Evolutionary conservation across 1,140 invertebrate genomes (phyloP), one percentile per base, ranked within the genome.

Genomic region (Sweltsa coloradensis): DNA sequence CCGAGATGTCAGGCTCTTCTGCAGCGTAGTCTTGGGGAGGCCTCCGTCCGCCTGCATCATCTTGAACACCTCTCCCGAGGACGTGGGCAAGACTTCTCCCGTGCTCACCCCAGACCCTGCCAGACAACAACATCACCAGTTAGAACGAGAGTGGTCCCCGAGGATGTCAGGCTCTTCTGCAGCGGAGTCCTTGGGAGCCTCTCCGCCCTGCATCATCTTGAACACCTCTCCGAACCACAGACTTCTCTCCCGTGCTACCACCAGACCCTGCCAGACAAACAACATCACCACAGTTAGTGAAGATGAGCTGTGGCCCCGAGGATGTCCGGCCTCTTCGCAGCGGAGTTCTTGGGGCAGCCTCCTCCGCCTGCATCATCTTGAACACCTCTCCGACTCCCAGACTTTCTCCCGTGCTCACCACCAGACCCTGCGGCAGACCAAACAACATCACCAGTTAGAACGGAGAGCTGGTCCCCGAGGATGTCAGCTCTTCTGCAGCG

Each of bases 41-140:
- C 96, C 70, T n/a, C 98, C 96, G 70, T 99, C 96, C 1, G 87
- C 85, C 69, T 96, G 85, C 96, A 99, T 99, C n/a, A 99, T 94
- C 56, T 89, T 85, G 67, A 98, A 98, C 22, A 99, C 85, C 69
- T 97, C 89, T 5, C 96, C 97, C n/a, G n/a, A n/a, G n/a, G n/a
- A n/a, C n/a, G n/a, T n/a, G 72, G 99, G 66, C 97, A 89, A 41
- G 94, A 97, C 51, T 90, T 86, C 56, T 90, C 85, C 14, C 93
- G 93, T 16, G 41, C 46, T n/a, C n/a, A n/a, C n/a, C n/a, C n/a
- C n/a, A n/a, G n/a, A n/a, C n/a, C n/a, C n/a, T n/a, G n/a, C n/a
- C n/a, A n/a, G n/a, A n/a, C n/a, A n/a, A n/a, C n/a, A n/a, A n/a
- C 83, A 85, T 65, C 99, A 96, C 0, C 93, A 98, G 64, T 97